Evolutionary conservation across 2,113 vertebrate genomes (phyloP).

Genomic region (Pachyramphus minor): DNA sequence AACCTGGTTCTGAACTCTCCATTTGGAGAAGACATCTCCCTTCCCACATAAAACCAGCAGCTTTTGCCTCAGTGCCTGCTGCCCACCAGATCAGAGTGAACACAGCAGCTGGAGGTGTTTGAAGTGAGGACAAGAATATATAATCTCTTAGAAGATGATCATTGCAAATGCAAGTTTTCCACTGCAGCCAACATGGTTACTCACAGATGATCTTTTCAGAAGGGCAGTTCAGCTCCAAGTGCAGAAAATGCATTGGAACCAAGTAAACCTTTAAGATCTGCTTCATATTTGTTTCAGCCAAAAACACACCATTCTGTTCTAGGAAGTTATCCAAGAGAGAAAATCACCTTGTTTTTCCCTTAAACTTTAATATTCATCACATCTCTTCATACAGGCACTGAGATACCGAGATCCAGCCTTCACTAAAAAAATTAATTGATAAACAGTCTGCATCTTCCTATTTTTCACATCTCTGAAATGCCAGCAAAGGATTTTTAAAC

Average conservation of each 20-base stretch:
- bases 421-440: neutral
- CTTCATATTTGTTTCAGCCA: neutral
- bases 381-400: neutral
- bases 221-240: neutral
- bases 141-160: neutral
- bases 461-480: neutral
- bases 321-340: neutral
- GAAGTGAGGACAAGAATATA: neutral
- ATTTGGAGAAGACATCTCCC: conserved; percentile 1
- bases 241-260: neutral
- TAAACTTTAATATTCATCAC: neutral
- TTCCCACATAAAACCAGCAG: neutral
- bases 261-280: neutral
- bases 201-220: neutral
- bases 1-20: conserved; percentile 36
- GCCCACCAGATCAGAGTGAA: neutral
- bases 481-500: neutral
- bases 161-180: neutral
- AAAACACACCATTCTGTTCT: neutral
- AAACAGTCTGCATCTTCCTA: neutral
- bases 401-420: neutral
- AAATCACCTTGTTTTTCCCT: neutral
- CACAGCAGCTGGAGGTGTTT: neutral
- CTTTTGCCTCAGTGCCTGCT: neutral
- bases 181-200: neutral